phyloP scores from a whole-genome alignment of 2,113 vertebrate genomes.

The Rhagologus leucostigma region DNA sequence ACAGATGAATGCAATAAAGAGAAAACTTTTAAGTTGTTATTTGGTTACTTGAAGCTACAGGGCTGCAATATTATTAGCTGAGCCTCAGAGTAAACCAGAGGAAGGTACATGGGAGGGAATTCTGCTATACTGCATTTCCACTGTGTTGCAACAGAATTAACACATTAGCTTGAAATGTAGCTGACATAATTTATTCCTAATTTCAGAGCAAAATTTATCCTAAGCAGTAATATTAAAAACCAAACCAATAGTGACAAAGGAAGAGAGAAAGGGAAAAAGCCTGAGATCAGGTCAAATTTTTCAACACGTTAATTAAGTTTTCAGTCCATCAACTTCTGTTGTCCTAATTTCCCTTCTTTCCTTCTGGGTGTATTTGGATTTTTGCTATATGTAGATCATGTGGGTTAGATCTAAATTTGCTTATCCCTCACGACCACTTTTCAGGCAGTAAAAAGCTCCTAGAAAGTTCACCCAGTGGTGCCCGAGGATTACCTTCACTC shows the following conservation, averaged over 20 bases:
- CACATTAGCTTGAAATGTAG: conserved; percentile 2
- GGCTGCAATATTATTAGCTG: background rate
- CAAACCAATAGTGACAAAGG: background rate
- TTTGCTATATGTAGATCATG: background rate
- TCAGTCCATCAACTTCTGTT: conserved; percentile 6
- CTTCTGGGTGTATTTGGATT: background rate
- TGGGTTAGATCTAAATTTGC: background rate
- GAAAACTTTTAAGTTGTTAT: background rate
- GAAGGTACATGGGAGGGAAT: background rate
- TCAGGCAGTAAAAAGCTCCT: background rate
- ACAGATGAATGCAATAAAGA: conserved; percentile 45
- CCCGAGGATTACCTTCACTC: background rate
- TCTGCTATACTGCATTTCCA: background rate
- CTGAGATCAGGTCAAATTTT: background rate
- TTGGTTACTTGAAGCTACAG: background rate
- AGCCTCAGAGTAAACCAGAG: background rate
- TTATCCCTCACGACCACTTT: background rate
- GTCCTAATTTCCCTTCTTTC: conserved; percentile 9
- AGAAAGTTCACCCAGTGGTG: background rate
- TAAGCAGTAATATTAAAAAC: background rate
- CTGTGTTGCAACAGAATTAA: background rate
- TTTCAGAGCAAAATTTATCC: background rate
- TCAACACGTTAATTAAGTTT: conserved; percentile 5
- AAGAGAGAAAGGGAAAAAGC: background rate
- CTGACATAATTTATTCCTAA: background rate